Conservation (phyloP, 2,888 invertebrate genomes). For the Rhaphigaster nebulosa region DNA sequence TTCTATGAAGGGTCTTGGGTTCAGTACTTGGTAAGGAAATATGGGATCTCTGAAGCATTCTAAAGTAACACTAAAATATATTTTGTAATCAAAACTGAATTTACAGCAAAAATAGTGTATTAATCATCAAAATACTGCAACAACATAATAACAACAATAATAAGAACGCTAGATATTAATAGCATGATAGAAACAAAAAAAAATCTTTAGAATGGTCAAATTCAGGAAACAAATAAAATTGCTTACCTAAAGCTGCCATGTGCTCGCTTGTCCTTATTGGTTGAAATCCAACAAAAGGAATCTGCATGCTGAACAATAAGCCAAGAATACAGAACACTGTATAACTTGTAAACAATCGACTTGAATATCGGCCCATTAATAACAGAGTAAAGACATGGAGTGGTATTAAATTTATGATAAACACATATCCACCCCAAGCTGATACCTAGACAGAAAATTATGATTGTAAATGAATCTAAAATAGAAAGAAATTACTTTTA, state of each 20-base stretch:
- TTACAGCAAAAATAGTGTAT: too few relatives aligned
- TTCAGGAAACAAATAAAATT: too few relatives aligned
- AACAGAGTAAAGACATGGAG: slow-evolving; percentile 95
- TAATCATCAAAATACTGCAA: too few relatives aligned
- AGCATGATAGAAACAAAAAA: too few relatives aligned
- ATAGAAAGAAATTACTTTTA: neutral
- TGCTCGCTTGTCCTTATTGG: slow-evolving; percentile 99
- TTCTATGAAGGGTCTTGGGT: too few relatives aligned
- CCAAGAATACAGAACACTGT: slow-evolving; percentile 97
- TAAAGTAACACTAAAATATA: too few relatives aligned
- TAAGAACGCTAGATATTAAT: too few relatives aligned
- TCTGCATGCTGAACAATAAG: slow-evolving; percentile 96
- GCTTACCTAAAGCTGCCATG: slow-evolving; percentile 95
- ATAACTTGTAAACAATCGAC: slow-evolving; percentile 93
- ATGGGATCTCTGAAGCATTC: too few relatives aligned
- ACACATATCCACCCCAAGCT: slow-evolving; percentile 99
- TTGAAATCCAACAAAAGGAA: slow-evolving; percentile 96
- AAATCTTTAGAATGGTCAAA: too few relatives aligned
- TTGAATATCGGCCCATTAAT: slow-evolving; percentile 95
- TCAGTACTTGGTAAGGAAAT: too few relatives aligned
- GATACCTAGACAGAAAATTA: slow-evolving; percentile 79
- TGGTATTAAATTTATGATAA: slow-evolving; percentile 99
- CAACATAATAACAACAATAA: too few relatives aligned
- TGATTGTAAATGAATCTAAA: slow-evolving; percentile 24
- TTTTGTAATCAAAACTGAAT: too few relatives aligned